Evolutionary conservation across 2,888 invertebrate species (phyloP).

Genomic region (Ceratothoa steindachneri): DNA sequence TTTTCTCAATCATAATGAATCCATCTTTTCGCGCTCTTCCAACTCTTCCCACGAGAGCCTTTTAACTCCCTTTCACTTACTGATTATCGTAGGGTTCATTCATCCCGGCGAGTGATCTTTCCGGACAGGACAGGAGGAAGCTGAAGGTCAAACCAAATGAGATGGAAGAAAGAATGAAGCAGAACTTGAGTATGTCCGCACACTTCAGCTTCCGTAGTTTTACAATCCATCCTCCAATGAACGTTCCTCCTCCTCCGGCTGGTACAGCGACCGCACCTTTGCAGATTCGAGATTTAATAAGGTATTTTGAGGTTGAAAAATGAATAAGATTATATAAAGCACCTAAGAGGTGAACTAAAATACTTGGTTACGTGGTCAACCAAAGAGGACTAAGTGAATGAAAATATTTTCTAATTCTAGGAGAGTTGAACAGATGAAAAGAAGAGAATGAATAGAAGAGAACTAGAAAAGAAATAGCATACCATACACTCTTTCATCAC

Average conservation of each 20-base stretch:
- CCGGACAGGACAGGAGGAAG: not conserved
- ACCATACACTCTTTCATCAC: too few species aligned
- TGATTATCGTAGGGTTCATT: not conserved
- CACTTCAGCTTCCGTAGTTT: not conserved
- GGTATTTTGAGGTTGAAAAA: not conserved
- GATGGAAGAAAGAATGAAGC: not conserved
- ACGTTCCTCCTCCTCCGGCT: slow-evolving; percentile 79
- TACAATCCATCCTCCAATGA: slow-evolving; percentile 71
- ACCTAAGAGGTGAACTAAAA: not conserved
- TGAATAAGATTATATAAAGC: not conserved
- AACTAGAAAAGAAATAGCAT: too few species aligned
- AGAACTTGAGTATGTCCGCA: not conserved
- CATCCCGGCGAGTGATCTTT: not conserved
- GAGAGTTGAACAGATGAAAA: too few species aligned
- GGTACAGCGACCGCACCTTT: slow-evolving; percentile 73
- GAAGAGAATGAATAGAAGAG: too few species aligned
- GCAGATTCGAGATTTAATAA: too few species aligned
- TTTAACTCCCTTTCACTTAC: too few species aligned
- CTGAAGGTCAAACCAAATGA: not conserved
- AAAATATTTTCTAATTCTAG: too few species aligned
- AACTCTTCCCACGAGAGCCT: too few species aligned
- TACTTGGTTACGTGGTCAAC: not conserved
- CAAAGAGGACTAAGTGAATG: too few species aligned
- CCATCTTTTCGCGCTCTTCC: too few species aligned
- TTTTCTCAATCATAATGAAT: too few species aligned